Percentiles rank a stretch among this genome's conserved stretches.
phyloP scores from a whole-genome alignment of 2,888 invertebrate genomes.

The Caenorhabditis panamensis region DNA sequence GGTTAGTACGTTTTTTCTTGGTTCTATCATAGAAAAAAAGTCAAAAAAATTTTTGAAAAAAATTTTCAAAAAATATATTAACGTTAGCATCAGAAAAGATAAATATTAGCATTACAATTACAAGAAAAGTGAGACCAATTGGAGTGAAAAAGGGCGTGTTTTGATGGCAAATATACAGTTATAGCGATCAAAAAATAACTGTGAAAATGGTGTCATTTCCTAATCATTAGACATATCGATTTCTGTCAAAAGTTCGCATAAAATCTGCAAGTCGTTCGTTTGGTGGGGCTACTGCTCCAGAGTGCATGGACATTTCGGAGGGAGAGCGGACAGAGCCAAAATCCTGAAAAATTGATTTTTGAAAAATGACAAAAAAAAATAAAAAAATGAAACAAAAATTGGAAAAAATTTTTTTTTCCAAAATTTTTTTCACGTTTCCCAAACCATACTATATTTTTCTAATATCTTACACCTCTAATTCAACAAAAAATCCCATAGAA shows the following conservation, averaged over 20 bases:
- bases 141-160: background rate
- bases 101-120: background rate
- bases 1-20: too few species aligned
- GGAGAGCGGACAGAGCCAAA: conserved; percentile 32
- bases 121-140: conserved; percentile 10
- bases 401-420: background rate
- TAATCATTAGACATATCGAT: conserved; percentile 58
- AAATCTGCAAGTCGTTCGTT: conserved; percentile 50
- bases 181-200: background rate
- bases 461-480: background rate
- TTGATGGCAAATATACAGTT: conserved; percentile 34
- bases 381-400: background rate
- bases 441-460: background rate
- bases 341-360: conserved; percentile 40
- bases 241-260: conserved; percentile 61
- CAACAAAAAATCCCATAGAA: background rate
- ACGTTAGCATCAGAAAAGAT: too few species aligned
- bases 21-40: too few species aligned
- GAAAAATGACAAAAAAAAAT: background rate
- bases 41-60: too few species aligned
- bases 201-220: background rate
- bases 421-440: background rate
- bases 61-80: too few species aligned
- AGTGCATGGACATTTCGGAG: conserved; percentile 21
- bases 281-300: conserved; percentile 6